These are phyloP conservation scores for Deilephila porcellus DNA, from an alignment of 2,888 invertebrate genomes.

Conservation along the genomic window DNA sequence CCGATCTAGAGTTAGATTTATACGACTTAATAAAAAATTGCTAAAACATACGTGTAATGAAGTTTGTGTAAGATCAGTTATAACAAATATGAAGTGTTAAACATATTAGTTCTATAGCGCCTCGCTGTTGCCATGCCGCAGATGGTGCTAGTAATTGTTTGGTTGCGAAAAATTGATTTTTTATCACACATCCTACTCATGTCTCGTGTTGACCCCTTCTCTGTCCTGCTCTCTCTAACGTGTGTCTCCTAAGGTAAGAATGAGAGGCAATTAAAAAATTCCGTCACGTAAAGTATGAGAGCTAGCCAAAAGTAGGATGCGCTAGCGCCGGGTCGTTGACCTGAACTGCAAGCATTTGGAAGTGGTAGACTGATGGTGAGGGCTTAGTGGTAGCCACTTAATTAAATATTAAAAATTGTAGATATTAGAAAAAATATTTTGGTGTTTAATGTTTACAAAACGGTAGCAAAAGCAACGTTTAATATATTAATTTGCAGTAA, in stretches of 20 bases:
- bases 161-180: constrained; percentile 42
- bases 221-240: constrained; percentile 51
- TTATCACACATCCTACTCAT: constrained; percentile 40
- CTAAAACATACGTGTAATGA: neutral
- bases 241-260: constrained; percentile 50
- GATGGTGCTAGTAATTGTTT: constrained; percentile 34
- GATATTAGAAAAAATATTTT: neutral
- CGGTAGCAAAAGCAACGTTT: neutral
- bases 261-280: constrained; percentile 72
- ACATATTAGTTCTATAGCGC: constrained; percentile 22
- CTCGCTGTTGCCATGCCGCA: constrained; percentile 25
- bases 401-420: constrained; percentile 9
- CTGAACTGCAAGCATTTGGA: constrained; percentile 56
- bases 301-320: constrained; percentile 73
- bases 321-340: constrained; percentile 56
- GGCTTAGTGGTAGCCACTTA: constrained; percentile 16
- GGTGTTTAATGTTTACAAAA: neutral
- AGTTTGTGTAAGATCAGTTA: constrained; percentile 23
- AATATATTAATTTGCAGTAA: no score
- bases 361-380: constrained; percentile 24
- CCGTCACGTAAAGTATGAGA: constrained; percentile 73
- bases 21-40: neutral
- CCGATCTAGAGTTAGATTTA: neutral
- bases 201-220: constrained; percentile 43
- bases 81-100: constrained; percentile 17